Base-by-base conservation (phyloP, 2,888 invertebrate species). In the Lycia hirtaria region DNA sequence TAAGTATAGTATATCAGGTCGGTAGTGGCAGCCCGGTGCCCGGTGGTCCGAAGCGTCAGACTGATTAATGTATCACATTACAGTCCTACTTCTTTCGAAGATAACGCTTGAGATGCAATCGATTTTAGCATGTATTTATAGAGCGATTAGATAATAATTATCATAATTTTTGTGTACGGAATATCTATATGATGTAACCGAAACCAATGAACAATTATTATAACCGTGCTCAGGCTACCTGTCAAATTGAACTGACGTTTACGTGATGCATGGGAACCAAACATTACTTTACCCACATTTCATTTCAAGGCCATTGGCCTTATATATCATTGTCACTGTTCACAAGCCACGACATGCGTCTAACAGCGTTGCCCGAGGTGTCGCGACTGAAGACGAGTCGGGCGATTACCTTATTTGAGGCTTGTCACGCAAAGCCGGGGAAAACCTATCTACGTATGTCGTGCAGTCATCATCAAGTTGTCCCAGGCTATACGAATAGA, bases 11-110 rank as follows among this genome's bases (percentile, higher is more conserved):
- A 24, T 51, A 32, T 41, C 40, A 15, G 22, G 15, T 40, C 49
- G 12, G 22, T 40, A 40, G 37, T 19, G 14, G 14, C 17, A n/a
- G 12, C 7, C 22, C 1, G 40, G 20, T 24, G 30, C 37, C 40
- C 28, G 58, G 58, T 59, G 58, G 58, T 45, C 58, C 20, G 17
- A 40, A 10, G 54, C 37, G 49, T 59, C 58, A 50, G 19, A 20
- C 33, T 40, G 45, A 59, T 35, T 54, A 37, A 53, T 57, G 33
- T 54, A 38, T 50, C 49, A 20, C 26, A 40, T 53, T 53, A 53
- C 57, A 32, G 14, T 26, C 43, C 35, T 22, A 24, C 35, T 35
- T 35, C 24, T 41, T 17, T 22, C 10, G 14, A 12, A 40, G 12
- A 22, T 20, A 38, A 20, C 1, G 3, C 41, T n/a, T 17, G 10